Conservation (phyloP, 1,140 invertebrate genomes). For the Holcopasites calliopsidis region DNA sequence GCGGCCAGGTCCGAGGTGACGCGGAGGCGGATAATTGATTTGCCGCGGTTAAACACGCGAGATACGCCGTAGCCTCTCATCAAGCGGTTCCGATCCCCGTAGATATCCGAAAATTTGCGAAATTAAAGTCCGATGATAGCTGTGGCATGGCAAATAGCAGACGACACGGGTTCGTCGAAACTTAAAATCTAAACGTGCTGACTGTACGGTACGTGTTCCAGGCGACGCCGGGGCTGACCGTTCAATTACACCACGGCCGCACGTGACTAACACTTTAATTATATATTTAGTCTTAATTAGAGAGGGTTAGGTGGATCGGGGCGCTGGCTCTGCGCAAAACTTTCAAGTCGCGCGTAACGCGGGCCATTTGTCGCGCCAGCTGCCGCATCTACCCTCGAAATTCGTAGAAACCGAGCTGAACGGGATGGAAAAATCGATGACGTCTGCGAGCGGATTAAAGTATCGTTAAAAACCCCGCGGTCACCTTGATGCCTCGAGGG, state of each 20-base stretch:
- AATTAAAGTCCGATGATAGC: conserved; percentile 20
- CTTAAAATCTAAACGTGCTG: conserved; percentile 64
- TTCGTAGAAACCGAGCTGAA: conserved; percentile 30
- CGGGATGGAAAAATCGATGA: conserved; percentile 5
- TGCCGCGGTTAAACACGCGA: not conserved
- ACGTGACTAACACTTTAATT: conserved; percentile 78
- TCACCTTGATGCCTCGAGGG: not conserved
- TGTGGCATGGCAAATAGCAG: conserved; percentile 17
- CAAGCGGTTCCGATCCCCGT: conserved; percentile 1
- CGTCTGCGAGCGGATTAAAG: conserved; percentile 11
- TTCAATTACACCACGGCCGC: conserved; percentile 71
- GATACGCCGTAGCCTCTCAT: not conserved
- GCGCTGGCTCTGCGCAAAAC: conserved; percentile 42
- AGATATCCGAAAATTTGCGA: conserved; percentile 26
- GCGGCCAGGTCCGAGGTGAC: conserved; percentile 24
- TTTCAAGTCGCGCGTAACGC: conserved; percentile 41
- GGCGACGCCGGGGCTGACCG: conserved; percentile 65
- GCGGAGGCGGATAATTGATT: conserved; percentile 22
- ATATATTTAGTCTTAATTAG: conserved; percentile 78
- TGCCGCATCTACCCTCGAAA: conserved; percentile 38
- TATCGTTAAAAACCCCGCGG: conserved; percentile 4
- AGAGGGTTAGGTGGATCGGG: conserved; percentile 64
- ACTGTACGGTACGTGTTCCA: conserved; percentile 65
- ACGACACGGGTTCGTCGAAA: conserved; percentile 35
- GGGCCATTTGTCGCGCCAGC: conserved; percentile 41